Conservation (phyloP, 2,888 invertebrate species). For the Drosophila fulvimacula region DNA sequence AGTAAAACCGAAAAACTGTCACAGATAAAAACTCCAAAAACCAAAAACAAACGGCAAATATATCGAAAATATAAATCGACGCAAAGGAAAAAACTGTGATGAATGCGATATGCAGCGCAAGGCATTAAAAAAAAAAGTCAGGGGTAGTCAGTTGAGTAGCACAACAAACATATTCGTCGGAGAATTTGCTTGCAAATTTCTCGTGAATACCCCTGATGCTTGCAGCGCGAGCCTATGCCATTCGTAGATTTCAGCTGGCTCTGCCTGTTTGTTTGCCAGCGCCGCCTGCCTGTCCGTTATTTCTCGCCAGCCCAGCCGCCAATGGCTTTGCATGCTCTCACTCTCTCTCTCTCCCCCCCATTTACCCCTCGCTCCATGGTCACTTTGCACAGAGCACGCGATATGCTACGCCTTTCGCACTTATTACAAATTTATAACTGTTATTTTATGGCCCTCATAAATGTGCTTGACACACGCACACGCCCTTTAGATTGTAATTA, state of each 20-base stretch:
- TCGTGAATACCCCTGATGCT: conserved; percentile 25
- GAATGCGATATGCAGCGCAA: conserved; percentile 10
- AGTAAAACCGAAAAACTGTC: conserved; percentile 5
- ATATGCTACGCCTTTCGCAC: conserved; percentile 55
- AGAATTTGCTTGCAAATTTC: not conserved
- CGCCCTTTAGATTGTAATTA: conserved; percentile 52
- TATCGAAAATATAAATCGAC: conserved; percentile 36
- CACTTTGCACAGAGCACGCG: conserved; percentile 30
- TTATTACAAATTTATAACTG: conserved; percentile 58
- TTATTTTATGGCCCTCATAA: conserved; percentile 30
- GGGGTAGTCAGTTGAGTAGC: conserved; percentile 10
- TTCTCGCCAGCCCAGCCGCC: conserved; percentile 18
- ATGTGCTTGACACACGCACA: conserved; percentile 29
- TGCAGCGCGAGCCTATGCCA: conserved; percentile 15
- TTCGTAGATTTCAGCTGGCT: conserved; percentile 38
- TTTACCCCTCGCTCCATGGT: conserved; percentile 18
- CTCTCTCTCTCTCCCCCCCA: no score
- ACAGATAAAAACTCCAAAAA: not conserved
- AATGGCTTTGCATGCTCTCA: conserved; percentile 3
- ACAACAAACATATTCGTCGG: no score
- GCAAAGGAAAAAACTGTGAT: conserved; percentile 10
- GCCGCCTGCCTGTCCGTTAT: not conserved
- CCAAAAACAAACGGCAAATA: conserved; percentile 28
- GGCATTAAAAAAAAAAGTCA: not conserved
- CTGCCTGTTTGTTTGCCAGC: conserved; percentile 25